Percentiles rank a stretch among this genome's conserved stretches.
These are phyloP conservation scores for Drosophila kurseongensis DNA, from an alignment of 1,140 invertebrate genomes.

Conservation along the genomic window DNA sequence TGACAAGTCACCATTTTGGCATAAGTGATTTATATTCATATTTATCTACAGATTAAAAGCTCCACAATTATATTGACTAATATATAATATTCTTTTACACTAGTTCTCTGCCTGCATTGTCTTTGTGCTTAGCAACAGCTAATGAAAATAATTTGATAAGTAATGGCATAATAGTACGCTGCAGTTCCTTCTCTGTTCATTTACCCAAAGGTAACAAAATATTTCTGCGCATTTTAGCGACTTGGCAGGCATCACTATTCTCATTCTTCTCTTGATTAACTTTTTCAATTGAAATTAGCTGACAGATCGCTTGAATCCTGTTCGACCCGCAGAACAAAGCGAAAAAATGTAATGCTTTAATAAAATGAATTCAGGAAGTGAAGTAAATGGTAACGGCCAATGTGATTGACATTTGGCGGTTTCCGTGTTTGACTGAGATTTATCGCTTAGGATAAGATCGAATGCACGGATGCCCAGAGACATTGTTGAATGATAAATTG, in stretches of 20 bases:
- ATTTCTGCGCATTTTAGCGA: conserved; percentile 66
- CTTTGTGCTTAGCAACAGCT: conserved; percentile 36
- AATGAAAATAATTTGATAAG: too few relatives aligned
- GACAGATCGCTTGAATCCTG: conserved; percentile 22
- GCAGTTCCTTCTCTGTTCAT: conserved; percentile 42
- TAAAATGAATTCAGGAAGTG: conserved; percentile 74
- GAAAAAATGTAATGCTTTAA: conserved; percentile 56
- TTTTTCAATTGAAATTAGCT: conserved; percentile 24
- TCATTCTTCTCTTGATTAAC: conserved; percentile 2
- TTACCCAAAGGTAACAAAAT: conserved; percentile 55
- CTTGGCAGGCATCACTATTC: conserved; percentile 45
- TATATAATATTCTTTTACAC: background rate
- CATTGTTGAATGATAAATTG: conserved; percentile 32
- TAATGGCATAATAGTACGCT: conserved; percentile 27
- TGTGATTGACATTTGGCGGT: conserved; percentile 31
- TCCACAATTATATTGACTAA: too few relatives aligned
- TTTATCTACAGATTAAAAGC: too few relatives aligned
- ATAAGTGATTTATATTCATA: too few relatives aligned
- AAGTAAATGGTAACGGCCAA: conserved; percentile 27
- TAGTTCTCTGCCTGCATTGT: conserved; percentile 26
- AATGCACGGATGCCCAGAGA: conserved; percentile 13
- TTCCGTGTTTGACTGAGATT: conserved; percentile 58
- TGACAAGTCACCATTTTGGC: too few relatives aligned
- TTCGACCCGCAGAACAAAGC: conserved; percentile 20
- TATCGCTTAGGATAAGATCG: conserved; percentile 38